Base-by-base conservation (phyloP, 2,113 vertebrate genomes). In the Smithornis capensis region DNA sequence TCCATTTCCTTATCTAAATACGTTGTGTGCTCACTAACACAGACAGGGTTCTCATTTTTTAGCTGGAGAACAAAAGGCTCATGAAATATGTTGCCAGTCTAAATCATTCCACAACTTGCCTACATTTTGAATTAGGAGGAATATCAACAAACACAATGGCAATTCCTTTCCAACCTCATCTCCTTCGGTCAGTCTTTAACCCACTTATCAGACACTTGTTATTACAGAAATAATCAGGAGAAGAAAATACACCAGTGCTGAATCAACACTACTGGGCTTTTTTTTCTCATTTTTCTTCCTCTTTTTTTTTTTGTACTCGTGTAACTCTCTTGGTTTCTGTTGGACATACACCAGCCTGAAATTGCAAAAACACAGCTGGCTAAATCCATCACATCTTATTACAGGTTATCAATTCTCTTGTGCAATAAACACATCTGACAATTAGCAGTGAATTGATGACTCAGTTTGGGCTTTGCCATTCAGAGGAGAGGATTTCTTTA, bases 341-440 rank as follows among this genome's bases (percentile, higher is more conserved):
- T 96, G 95, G 94, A 94, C 84, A 22, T 12, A 71, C 56, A 94
- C 89, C 95, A 97, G 77, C 74, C 87, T 89, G 89, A 83, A 91
- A 94, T 5, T 91, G 77, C 55, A 96, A 86, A 94, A 94, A 56
- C 77, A 60, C 94, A 95, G 93, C 94, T 96, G 95, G 94, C 77
- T 35, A 69, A 63, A 89, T 76, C 77, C 81, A 91, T 97, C 93
- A 79, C 10, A 3, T 89, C 89, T 95, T 21, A 85, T 94, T 96
- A 35, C 91, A 92, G 92, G 89, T 97, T 96, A 95, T 97, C 94
- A 94, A 87, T 94, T 95, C 73, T 94, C n/a, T 78, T 2, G 0
- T 79, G 83, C 74, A 52, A 85, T 95, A 96, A 97, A 95, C 96
- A 95, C 89, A n/a, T 79, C 62, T 95, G 92, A 96, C 95, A 95